These are phyloP conservation scores for Nothoprocta pentlandii DNA, from an alignment of 2,113 vertebrate species.

Conservation along the genomic window DNA sequence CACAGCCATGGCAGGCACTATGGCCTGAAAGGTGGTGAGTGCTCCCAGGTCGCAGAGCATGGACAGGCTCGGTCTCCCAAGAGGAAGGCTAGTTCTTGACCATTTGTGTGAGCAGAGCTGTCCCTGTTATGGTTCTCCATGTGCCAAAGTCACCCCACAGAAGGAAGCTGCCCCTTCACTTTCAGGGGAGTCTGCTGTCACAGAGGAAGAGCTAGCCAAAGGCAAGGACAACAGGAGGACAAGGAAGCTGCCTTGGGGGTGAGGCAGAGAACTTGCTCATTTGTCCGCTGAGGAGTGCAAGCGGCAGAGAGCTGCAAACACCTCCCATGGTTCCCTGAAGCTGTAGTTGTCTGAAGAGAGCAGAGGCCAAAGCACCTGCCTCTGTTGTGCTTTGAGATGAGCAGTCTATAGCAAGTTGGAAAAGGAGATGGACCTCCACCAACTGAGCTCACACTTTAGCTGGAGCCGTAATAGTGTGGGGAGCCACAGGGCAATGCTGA, in stretches of 20 bases:
- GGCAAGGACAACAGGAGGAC: not conserved
- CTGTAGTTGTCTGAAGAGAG: slow-evolving; percentile 7
- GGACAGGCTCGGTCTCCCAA: not conserved
- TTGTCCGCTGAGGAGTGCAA: not conserved
- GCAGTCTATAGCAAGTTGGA: not conserved
- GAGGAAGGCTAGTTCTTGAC: not conserved
- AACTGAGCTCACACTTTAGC: slow-evolving; percentile 1
- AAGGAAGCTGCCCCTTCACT: not conserved
- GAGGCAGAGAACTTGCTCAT: not conserved
- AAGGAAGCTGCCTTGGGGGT: not conserved
- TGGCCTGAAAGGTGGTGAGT: not conserved
- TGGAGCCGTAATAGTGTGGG: not conserved
- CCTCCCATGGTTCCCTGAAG: slow-evolving; percentile 21
- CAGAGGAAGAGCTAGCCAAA: not conserved
- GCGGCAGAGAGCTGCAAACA: slow-evolving; percentile 16
- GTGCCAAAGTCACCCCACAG: not conserved
- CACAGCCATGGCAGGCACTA: not conserved
- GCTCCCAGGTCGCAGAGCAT: not conserved
- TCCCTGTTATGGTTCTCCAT: not conserved
- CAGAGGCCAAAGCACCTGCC: slow-evolving; percentile 6
- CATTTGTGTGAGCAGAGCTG: not conserved
- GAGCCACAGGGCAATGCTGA: not conserved
- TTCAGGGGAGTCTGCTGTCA: not conserved
- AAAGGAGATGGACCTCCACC: not conserved
- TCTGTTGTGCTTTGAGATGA: slow-evolving; percentile 21